A percentile compares a stretch with the other conserved stretches of the same genome.
phyloP scores from a whole-genome alignment of 1,140 invertebrate species.

The Formica exsecta region DNA sequence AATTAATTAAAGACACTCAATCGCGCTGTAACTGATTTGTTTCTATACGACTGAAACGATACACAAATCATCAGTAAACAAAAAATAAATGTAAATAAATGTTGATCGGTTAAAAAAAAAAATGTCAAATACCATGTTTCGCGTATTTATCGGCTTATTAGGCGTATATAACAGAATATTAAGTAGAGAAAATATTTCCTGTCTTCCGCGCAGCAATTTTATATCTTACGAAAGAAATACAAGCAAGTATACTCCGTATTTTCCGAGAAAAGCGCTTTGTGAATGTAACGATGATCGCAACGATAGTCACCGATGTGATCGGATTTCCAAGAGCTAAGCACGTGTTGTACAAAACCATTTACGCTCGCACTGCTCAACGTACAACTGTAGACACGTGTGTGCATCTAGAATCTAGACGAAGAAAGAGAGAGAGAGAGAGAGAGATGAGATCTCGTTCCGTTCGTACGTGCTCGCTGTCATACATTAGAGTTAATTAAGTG shows the following conservation, averaged over 20 bases:
- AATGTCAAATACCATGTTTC: constrained; percentile 22
- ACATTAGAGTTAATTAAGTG: constrained; percentile 81
- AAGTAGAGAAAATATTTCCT: not conserved
- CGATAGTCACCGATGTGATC: constrained; percentile 67
- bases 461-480: constrained; percentile 74
- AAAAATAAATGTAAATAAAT: not conserved
- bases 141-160: constrained; percentile 34
- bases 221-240: not conserved
- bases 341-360: constrained; percentile 67
- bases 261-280: constrained; percentile 25
- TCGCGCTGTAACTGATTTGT: not conserved
- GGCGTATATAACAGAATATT: not conserved
- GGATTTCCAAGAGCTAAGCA: constrained; percentile 57
- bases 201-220: not conserved
- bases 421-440: constrained; percentile 29
- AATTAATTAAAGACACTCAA: constrained; percentile 30
- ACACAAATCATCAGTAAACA: constrained; percentile 10
- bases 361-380: constrained; percentile 49
- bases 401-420: constrained; percentile 13
- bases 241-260: not conserved
- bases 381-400: constrained; percentile 72
- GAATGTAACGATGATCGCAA: constrained; percentile 17
- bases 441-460: constrained; percentile 51
- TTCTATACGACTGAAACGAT: not conserved
- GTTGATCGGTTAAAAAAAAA: no score